phyloP scores from a whole-genome alignment of 2,113 vertebrate species.

The Siniperca knerii region DNA sequence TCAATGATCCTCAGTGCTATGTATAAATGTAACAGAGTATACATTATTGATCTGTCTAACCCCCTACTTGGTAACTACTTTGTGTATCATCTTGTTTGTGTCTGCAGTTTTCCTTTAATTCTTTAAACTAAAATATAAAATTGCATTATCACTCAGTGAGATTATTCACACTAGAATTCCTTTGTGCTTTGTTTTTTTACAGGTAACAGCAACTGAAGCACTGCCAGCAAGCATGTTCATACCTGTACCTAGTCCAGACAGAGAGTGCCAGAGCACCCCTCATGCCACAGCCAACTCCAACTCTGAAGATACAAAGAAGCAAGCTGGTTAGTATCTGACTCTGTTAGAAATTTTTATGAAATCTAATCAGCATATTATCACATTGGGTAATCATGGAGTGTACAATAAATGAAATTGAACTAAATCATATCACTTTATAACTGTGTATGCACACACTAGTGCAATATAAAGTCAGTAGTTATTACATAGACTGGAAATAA shows the following conservation, averaged over 20 bases:
- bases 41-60: slow-evolving; percentile 6
- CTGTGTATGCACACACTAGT: neutral
- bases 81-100: slow-evolving; percentile 16
- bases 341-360: neutral
- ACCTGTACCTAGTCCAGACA: slow-evolving; percentile 89
- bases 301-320: slow-evolving; percentile 89
- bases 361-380: neutral
- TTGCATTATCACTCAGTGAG: neutral
- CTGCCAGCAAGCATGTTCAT: slow-evolving; percentile 98
- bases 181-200: slow-evolving; percentile 73
- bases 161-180: slow-evolving; percentile 49
- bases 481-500: neutral
- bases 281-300: slow-evolving; percentile 80
- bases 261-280: slow-evolving; percentile 83
- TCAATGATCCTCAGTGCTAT: neutral
- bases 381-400: neutral
- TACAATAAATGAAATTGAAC: neutral
- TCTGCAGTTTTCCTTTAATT: slow-evolving; percentile 9
- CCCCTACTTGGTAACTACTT: neutral
- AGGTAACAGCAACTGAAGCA: slow-evolving; percentile 96
- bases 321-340: slow-evolving; percentile 87
- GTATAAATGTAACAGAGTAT: neutral
- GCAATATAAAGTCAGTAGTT: neutral
- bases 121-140: slow-evolving; percentile 20
- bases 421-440: neutral